These are phyloP conservation scores for Coturnix japonica DNA, from an alignment of 2,113 vertebrate genomes.

Conservation along the genomic window DNA sequence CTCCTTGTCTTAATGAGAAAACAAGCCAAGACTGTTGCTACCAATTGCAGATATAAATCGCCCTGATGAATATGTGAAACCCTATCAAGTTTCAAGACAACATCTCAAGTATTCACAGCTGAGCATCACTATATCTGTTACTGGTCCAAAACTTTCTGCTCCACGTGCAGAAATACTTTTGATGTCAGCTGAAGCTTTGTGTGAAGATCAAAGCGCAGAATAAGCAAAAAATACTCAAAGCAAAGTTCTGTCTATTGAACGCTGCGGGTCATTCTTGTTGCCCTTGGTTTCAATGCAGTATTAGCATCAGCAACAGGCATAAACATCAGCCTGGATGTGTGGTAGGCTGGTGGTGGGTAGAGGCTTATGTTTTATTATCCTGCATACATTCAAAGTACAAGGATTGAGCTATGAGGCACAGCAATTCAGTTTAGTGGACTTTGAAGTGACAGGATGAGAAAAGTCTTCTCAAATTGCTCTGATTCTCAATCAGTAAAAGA, in stretches of 20 bases:
- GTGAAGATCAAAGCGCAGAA: not conserved
- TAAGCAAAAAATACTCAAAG: not conserved
- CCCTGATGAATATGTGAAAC: slow-evolving; percentile 1
- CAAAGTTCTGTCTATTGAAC: not conserved
- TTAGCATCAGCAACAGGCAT: not conserved
- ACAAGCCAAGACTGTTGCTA: not conserved
- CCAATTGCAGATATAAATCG: not conserved
- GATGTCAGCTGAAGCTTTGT: not conserved
- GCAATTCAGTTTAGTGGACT: not conserved
- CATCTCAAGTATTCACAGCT: slow-evolving; percentile 31
- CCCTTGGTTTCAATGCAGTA: not conserved
- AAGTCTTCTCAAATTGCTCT: not conserved
- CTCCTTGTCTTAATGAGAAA: slow-evolving; percentile 6
- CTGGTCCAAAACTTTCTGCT: not conserved
- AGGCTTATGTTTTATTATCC: not conserved
- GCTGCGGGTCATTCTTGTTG: not conserved
- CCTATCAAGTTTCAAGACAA: not conserved
- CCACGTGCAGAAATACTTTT: not conserved
- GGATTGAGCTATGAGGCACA: not conserved
- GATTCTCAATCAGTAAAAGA: not conserved
- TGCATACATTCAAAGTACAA: not conserved
- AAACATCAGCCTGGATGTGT: not conserved
- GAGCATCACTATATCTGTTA: not conserved
- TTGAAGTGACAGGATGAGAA: not conserved
- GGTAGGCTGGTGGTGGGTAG: not conserved